A percentile compares a stretch with the other conserved stretches of the same genome.
Conservation (phyloP, 1,140 invertebrate species). For the Antheraea mylitta region DNA sequence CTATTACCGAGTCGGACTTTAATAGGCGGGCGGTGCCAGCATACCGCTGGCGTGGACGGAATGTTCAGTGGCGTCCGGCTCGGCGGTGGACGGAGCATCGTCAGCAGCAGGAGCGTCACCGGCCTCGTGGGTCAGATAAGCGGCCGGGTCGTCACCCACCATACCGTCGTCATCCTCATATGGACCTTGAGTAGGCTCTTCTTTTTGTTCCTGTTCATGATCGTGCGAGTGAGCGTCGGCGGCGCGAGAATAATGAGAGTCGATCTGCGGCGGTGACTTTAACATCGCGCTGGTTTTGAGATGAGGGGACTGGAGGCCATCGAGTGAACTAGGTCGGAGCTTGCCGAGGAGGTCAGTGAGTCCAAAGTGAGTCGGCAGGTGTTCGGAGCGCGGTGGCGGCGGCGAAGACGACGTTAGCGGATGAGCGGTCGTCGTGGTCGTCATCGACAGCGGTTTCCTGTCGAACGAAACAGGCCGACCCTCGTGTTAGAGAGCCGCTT, state of each 20-base stretch:
- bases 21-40: constrained; percentile 75
- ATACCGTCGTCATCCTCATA: constrained; percentile 77
- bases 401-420: constrained; percentile 75
- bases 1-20: constrained; percentile 53
- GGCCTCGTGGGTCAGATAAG: constrained; percentile 56
- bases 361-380: constrained; percentile 75
- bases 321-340: constrained; percentile 72
- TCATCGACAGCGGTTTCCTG: constrained; percentile 77
- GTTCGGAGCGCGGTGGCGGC: constrained; percentile 71
- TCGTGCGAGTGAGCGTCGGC: constrained; percentile 68
- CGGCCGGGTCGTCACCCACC: constrained; percentile 76
- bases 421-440: constrained; percentile 77
- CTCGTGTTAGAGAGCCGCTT: constrained; percentile 51
- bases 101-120: constrained; percentile 54
- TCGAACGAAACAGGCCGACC: constrained; percentile 39
- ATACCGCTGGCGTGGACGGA: constrained; percentile 77
- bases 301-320: constrained; percentile 74
- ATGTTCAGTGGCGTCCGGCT: constrained; percentile 78
- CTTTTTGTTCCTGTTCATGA: constrained; percentile 60
- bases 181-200: constrained; percentile 75
- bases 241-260: constrained; percentile 74
- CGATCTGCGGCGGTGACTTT: constrained; percentile 70
- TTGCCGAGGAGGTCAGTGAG: constrained; percentile 76
- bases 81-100: constrained; percentile 77
- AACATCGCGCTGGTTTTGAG: constrained; percentile 63